Evolutionary conservation across 2,888 invertebrate species (phyloP), one percentile per base, ranked within the genome.

Genomic region (Agrochola circellaris): DNA sequence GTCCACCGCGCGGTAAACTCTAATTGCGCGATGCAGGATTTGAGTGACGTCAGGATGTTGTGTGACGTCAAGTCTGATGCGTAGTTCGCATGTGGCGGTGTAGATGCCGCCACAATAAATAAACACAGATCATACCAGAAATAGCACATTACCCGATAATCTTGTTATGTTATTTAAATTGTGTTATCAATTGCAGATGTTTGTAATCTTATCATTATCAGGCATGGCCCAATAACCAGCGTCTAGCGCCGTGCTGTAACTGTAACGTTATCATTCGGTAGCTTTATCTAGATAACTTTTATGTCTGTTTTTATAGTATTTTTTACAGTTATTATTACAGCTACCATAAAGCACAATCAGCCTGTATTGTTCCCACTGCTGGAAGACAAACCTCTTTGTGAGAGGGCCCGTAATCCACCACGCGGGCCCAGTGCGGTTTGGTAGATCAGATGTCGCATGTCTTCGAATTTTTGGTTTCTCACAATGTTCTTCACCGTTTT

Each of bases 141-240:
- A 61, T 73, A 66, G 72, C 62, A 69, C 69, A 7, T 69, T 73
- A 58, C 45, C 8, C 73, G 81, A 73, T 76, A 58, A 45, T 15
- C 1, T 71, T 70, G 56, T 72, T 66, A 26, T 69, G 60, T 61
- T 76, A 73, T 84, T 70, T 64, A 42, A 48, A 60, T 60, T 45
- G 15, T 66, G 1, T 76, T 61, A 85, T 81, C 83, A 56, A 56
- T 13, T 34, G 34, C 61, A 26, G 26, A 48, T 60, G 51, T 17
- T 56, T 7, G 48, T 56, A 54, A 81, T 77, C 76, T 81, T 74
- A 77, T 81, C 76, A 11, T 6, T 30, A 67, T 72, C 64, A 79
- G 51, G 45, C 38, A 23, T 81, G 60, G 58, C 68, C 85, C 61
- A 62, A 77, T 66, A 83, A 73, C 56, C 38, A 5, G 26, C 20